phyloP scores from a whole-genome alignment of 2,797 vertebrate genomes.

The Pangasius mekongensis region DNA sequence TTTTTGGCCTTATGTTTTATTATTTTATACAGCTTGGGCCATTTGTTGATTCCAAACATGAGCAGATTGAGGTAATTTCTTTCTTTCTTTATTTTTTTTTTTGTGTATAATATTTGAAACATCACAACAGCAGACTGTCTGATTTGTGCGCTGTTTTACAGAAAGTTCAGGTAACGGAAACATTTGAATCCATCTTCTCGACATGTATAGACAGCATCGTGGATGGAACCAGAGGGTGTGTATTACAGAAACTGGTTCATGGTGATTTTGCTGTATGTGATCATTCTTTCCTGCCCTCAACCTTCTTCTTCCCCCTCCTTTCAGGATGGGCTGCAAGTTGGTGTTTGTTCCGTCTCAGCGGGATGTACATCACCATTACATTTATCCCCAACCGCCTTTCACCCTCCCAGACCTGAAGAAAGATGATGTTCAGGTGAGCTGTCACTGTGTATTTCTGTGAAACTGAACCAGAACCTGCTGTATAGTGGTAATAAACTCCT shows the following conservation, averaged over 20 bases:
- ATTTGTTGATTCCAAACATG: conserved; percentile 91
- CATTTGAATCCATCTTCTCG: conserved; percentile 82
- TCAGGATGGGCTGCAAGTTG: conserved; percentile 83
- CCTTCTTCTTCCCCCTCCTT: background rate
- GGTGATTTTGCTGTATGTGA: background rate
- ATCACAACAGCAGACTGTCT: background rate
- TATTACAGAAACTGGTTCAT: background rate
- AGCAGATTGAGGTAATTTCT: conserved; percentile 87
- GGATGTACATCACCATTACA: conserved; percentile 84
- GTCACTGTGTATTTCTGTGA: background rate
- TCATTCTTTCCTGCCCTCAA: background rate
- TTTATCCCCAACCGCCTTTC: conserved; percentile 92
- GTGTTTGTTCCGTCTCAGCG: conserved; percentile 87
- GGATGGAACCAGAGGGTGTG: conserved; percentile 86
- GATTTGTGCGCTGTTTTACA: conserved; percentile 51
- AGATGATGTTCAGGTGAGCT: conserved; percentile 77
- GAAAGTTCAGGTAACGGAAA: conserved; percentile 82
- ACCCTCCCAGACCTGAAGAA: conserved; percentile 72
- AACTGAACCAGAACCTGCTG: background rate
- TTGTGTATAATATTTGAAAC: background rate
- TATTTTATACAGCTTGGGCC: conserved; percentile 82
- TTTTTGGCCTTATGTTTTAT: background rate
- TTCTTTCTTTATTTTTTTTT: background rate
- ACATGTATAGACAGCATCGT: conserved; percentile 84
- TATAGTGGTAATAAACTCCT: background rate